Evolutionary conservation across 2,797 vertebrate species (phyloP).

Genomic region (Perodicticus potto): DNA sequence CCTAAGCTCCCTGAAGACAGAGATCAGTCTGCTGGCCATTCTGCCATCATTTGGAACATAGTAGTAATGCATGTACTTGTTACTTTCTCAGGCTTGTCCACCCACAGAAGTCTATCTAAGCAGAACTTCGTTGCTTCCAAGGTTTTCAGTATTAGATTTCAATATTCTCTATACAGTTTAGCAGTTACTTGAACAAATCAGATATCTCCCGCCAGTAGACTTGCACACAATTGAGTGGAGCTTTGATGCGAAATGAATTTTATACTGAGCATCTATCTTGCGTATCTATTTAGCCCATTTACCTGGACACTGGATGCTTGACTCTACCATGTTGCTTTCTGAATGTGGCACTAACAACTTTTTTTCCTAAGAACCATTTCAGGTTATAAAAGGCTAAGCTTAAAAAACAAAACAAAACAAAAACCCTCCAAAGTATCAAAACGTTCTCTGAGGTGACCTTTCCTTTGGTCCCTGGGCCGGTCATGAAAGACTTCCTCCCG

Average conservation of each 20-base stretch:
- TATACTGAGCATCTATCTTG: neutral
- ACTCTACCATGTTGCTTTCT: neutral
- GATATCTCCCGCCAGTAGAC: neutral
- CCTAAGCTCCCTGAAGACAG: neutral
- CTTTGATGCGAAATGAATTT: neutral
- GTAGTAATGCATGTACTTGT: neutral
- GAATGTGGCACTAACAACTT: neutral
- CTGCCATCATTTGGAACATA: neutral
- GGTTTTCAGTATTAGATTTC: neutral
- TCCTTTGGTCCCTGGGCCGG: neutral
- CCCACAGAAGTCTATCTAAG: neutral
- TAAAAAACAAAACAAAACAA: neutral
- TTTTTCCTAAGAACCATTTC: neutral
- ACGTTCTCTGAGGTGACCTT: conserved; percentile 47
- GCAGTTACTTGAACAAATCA: conserved; percentile 20
- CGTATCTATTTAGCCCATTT: neutral
- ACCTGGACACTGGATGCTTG: neutral
- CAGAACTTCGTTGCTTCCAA: neutral
- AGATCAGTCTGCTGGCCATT: neutral
- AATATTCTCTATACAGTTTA: neutral
- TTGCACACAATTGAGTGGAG: neutral
- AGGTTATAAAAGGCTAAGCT: neutral
- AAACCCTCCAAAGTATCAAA: neutral
- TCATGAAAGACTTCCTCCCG: neutral
- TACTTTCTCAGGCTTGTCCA: neutral